These are phyloP conservation scores for Temnothorax longispinosus DNA, from an alignment of 1,140 invertebrate species.

Conservation along the genomic window DNA sequence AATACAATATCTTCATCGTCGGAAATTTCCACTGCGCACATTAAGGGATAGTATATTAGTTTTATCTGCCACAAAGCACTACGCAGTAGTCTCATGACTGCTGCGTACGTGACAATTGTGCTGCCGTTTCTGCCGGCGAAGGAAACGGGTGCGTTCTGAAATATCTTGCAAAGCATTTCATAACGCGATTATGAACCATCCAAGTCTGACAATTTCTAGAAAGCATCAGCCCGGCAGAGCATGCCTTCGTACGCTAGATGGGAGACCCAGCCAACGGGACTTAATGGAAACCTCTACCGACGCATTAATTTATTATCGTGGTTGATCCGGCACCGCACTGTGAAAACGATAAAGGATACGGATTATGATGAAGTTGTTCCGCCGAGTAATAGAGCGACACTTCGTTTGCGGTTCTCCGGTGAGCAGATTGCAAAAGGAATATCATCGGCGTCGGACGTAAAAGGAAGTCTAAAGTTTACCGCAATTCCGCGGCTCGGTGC, in stretches of 20 bases:
- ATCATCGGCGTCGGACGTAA: neutral
- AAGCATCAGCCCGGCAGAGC: neutral
- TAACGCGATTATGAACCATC: conserved; percentile 41
- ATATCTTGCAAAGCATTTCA: conserved; percentile 39
- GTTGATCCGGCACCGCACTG: neutral
- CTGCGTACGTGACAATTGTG: conserved; percentile 51
- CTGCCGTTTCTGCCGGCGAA: neutral
- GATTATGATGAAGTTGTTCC: conserved; percentile 20
- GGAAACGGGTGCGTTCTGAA: neutral
- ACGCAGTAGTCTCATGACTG: neutral
- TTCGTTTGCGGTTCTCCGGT: conserved; percentile 2
- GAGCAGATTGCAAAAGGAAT: conserved; percentile 10
- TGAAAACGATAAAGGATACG: conserved; percentile 22
- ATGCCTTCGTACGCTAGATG: neutral
- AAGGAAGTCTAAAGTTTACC: conserved; percentile 10
- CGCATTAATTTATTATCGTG: conserved; percentile 37
- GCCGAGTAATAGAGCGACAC: conserved; percentile 9
- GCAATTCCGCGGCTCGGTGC: conserved; percentile 22
- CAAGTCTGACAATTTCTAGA: conserved; percentile 40
- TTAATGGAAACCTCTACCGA: neutral
- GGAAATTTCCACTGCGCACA: conserved; percentile 13
- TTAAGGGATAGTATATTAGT: conserved; percentile 26
- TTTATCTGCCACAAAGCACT: conserved; percentile 18
- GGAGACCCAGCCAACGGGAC: neutral
- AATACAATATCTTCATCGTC: neutral